Evolutionary conservation across 2,113 vertebrate genomes (phyloP), one percentile per base, ranked within the genome.

Genomic region (Agelaius tricolor): DNA sequence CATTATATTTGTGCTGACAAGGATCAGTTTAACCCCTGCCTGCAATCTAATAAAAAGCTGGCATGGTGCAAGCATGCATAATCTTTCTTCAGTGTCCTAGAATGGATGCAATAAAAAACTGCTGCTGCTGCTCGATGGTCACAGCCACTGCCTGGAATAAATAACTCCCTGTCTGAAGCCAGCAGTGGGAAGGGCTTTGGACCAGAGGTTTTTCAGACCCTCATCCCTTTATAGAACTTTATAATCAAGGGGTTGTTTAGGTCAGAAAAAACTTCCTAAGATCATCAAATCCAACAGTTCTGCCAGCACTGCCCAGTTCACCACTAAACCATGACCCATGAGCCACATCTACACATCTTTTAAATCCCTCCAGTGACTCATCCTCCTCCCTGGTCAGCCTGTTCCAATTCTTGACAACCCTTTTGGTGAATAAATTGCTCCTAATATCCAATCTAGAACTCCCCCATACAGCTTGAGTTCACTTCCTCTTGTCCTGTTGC

Each of bases 1-100:
- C 84, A 59, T 93, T 96, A 84, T 84, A 92, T 96, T 94, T 90
- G 68, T 93, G 94, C 94, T 97, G 96, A 94, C 93, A 96, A 93
- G 93, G 72, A 95, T 94, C 93, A 84, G 76, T 94, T 96, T 97
- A 96, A 97, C 96, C 96, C 94, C 88, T 94, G 94, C 76, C 90
- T 97, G 75, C 88, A 83, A 84, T 62, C 93, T 90, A 92, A 96
- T 96, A 94, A 94, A 93, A 96, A 90, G 43, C 75, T 95, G 71
- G 58, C 7, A 3, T 63, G 76, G 68, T 71, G 55, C 79, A 89
- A 89, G 73, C 49, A 63, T 68, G 79, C 78, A 78, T 94, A 90
- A 93, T 90, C 85, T 65, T 93, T 90, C 91, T 94, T 89, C 72
- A 31, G 71, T 73, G 87, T 90, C 90, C 88, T 74, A 88, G 73